A percentile compares a stretch with the other conserved stretches of the same genome.
phyloP scores from a whole-genome alignment of 2,888 invertebrate genomes.

The Aquatica leii region DNA sequence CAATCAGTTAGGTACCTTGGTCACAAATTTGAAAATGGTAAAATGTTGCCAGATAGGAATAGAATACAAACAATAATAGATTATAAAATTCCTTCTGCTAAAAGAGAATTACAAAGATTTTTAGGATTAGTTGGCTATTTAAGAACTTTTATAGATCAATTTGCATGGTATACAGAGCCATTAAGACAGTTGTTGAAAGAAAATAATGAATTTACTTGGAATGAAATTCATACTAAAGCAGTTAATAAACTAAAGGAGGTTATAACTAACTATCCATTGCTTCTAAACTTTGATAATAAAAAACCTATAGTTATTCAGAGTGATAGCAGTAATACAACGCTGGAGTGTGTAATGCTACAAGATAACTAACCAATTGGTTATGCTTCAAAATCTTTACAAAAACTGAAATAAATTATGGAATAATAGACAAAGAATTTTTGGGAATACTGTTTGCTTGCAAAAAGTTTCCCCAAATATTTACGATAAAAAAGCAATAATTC shows the following conservation, averaged over 20 bases:
- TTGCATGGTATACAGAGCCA: constrained; percentile 7
- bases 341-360: constrained; percentile 9
- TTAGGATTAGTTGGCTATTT: constrained; percentile 25
- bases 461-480: not conserved
- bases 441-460: not conserved
- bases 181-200: no score
- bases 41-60: not conserved
- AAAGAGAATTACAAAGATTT: constrained; percentile 17
- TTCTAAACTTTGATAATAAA: not conserved
- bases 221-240: not conserved
- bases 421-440: constrained; percentile 3
- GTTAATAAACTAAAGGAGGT: not conserved
- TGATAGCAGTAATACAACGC: not conserved
- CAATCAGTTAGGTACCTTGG: constrained; percentile 7
- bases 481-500: not conserved
- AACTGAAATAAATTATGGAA: constrained; percentile 16
- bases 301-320: constrained; percentile 1
- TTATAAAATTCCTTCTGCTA: constrained; percentile 11
- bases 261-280: constrained; percentile 6
- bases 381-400: constrained; percentile 20
- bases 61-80: constrained; percentile 8
- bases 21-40: constrained; percentile 3
- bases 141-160: constrained; percentile 11
- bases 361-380: constrained; percentile 11
- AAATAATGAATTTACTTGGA: no score